Base-by-base conservation (phyloP, 1,140 invertebrate species). In the Drosophila pruinosa region DNA sequence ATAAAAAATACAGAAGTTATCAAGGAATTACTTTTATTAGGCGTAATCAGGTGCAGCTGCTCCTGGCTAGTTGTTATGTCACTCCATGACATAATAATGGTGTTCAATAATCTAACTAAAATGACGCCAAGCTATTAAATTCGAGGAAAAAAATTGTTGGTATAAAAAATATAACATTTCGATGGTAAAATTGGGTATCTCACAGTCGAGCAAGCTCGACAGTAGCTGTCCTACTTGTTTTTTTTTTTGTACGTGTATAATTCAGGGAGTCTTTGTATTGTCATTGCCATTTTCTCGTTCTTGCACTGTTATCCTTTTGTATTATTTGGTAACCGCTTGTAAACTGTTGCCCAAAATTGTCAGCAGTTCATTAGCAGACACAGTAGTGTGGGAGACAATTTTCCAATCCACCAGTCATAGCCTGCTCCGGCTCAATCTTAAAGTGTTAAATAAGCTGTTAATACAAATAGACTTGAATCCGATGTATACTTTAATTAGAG, bases 321-420 rank as follows among this genome's bases (percentile, higher is more conserved):
- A 76, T 65, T 58, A 80, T 80, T 85, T 83, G 75, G 59, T 64
- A 86, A 86, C 81, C 80, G 76, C 80, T 83, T 85, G 80, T 83
- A 86, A 83, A 86, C 73, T 73, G 73, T 65, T 67, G 80, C 73
- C 80, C 80, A 81, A 72, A 85, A 85, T 85, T 86, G 81, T 85
- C 80, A 85, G 81, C 81, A 85, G 80, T 85, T 85, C 80, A 85
- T 85, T 82, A 85, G 73, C 41, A 69, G 78, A 56, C 31, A n/a
- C 10, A 12, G 31, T n/a, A 28, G 31, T 3, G 10, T 2, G 1
- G 28, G 28, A 31, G 28, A 12, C 61, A 12, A 64, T 41, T 17
- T 22, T 17, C 34, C 38, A 52, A 47, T 34, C 21, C 61, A 38
- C 26, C 14, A 15, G 26, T 36, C 43, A 4, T 26, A n/a, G 21